Base-by-base conservation (phyloP, 2,888 invertebrate genomes). In the Chironomus riparius region DNA sequence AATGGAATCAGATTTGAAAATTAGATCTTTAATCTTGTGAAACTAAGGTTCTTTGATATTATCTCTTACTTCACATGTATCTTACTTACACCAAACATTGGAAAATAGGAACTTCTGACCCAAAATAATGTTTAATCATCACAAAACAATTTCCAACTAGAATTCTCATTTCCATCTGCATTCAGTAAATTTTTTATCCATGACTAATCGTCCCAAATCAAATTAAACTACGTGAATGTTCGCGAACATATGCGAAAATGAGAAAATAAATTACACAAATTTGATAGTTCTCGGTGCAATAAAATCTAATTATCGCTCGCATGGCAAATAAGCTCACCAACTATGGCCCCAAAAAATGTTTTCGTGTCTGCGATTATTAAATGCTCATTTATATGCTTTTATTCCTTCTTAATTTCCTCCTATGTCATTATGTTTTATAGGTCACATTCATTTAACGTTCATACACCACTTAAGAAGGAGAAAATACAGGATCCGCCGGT, bases 401-500 rank as follows among this genome's bases (percentile, higher is more conserved):
- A 38, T 15, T 69, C 5, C 7, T n/a, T 47, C 28, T 68, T 3
- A 5, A 91, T 92, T 47, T 93, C 56, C 18, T 56, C 1, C 18
- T 18, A 18, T n/a, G n/a, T 56, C 56, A 38, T 38, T 38, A 38
- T 38, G 38, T 38, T 38, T 38, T 38, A 90, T 85, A 88, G 94
- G 79, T 94, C 94, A 79, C 94, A 95, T 82, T 94, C 94, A 76
- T 95, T 95, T 83, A 95, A 94, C 83, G 90, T 93, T 83, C 93
- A 94, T 78, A 89, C 89, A 47, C 91, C 91, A 0, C 90, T 88
- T 79, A 87, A 91, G 79, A 90, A 89, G 80, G 93, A 93, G 82
- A 92, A 92, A 82, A 87, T 89, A 70, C 95, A 96, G 82, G 96
- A 96, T 84, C 93, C 95, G 38, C 90, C 96, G 0, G 93, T 96